These are phyloP conservation scores for Coremacera marginata DNA, from an alignment of 2,888 invertebrate species.

Conservation along the genomic window DNA sequence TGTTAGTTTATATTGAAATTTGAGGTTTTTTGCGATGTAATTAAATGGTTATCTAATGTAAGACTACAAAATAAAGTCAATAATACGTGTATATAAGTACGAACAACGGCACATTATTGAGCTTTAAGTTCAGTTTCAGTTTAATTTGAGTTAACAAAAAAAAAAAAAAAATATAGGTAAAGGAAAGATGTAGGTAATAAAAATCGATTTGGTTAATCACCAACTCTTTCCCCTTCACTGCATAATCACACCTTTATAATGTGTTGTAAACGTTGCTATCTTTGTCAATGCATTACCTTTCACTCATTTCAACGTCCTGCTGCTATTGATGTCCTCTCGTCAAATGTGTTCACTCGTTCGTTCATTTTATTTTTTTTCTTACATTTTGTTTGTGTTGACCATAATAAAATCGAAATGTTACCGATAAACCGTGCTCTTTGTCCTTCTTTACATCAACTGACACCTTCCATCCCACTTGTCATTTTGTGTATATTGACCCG, in stretches of 20 bases:
- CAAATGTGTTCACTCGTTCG: neutral
- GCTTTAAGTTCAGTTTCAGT: neutral
- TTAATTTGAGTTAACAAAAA: no score
- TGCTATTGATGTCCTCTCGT: neutral
- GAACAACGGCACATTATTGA: no score
- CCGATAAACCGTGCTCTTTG: constrained; percentile 14
- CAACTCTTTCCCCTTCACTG: neutral
- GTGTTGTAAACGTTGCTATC: neutral
- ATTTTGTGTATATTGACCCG: neutral
- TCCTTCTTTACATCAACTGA: neutral
- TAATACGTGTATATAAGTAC: no score
- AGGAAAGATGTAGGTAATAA: no score
- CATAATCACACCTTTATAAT: neutral
- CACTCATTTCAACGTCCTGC: neutral
- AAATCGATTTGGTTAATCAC: neutral
- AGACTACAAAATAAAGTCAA: neutral
- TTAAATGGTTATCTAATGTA: neutral
- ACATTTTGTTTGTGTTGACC: constrained; percentile 45
- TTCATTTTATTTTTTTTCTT: neutral
- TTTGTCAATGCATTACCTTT: no score
- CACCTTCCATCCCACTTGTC: neutral
- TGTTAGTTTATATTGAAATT: neutral
- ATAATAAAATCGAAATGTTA: constrained; percentile 49
- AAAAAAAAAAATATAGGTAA: no score
- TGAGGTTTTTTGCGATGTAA: neutral